Conservation (phyloP, 2,888 invertebrate species). For the Allolobophora icterica region DNA sequence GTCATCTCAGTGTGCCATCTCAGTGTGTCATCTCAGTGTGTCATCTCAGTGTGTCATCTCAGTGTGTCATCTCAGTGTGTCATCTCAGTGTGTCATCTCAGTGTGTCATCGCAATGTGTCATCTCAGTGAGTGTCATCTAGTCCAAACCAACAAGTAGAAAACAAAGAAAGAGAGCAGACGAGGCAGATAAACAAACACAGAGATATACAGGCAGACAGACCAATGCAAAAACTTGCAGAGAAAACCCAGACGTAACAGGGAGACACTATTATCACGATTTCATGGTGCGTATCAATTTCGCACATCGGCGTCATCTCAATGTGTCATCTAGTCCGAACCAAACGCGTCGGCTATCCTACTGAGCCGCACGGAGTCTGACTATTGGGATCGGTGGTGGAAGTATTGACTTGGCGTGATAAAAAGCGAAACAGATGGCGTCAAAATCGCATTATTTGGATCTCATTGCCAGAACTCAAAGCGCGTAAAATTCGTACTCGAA, state of each 20-base stretch:
- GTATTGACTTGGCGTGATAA: neutral
- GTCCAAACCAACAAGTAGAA: too few species aligned
- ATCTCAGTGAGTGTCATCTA: too few species aligned
- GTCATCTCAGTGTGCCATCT: too few species aligned
- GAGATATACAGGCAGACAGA: too few species aligned
- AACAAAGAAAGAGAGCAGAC: too few species aligned
- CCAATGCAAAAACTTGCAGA: too few species aligned
- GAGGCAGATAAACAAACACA: neutral
- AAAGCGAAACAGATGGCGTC: constrained; percentile 1
- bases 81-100: too few species aligned
- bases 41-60: too few species aligned
- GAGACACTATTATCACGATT: neutral
- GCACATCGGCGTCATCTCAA: neutral
- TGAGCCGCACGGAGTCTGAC: neutral
- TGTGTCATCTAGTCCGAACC: neutral
- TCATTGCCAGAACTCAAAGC: constrained; percentile 17
- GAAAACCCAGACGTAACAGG: too few species aligned
- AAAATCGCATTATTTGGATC: neutral
- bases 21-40: too few species aligned
- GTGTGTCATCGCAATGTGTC: too few species aligned
- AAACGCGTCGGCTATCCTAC: neutral
- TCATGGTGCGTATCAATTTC: neutral
- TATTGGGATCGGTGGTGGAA: neutral
- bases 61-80: too few species aligned
- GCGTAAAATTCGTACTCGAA: neutral